Base-by-base conservation (phyloP, 2,797 vertebrate species). In the Masticophis lateralis region DNA sequence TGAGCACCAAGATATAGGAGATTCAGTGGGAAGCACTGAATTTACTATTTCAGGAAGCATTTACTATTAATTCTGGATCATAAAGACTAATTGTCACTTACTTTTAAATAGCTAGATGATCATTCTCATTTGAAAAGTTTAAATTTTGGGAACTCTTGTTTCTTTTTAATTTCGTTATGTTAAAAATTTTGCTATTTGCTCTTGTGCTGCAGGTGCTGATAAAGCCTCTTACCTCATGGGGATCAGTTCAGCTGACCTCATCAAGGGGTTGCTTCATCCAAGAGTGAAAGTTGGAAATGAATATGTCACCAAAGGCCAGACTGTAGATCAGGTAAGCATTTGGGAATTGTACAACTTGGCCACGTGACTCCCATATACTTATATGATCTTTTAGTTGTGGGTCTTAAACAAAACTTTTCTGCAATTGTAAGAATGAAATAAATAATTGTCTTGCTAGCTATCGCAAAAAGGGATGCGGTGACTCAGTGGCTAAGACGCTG, bases 151-250 rank as follows among this genome's bases (percentile, higher is more conserved):
- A 83, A 47, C 10, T 83, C 20, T 25, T 83, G 37, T 43, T 79
- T 79, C 37, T 47, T 83, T 43, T 83, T 25, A 47, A 83, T 47
- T 12, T 25, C 0, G 1, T 47, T 83, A 83, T 5, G 20, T 83
- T 83, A 83, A 47, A 51, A 47, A 47, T 25, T 47, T 83, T 25
- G 79, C 11, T 47, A 47, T 47, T 83, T 53, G 8, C 51, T 53
- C 47, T 47, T 95, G 88, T 63, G 95, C 90, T 88, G 9, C 96
- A 99, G 99, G 98, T 98, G 98, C 98, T n/a, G 99, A 99, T 97
- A 99, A 99, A 96, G 98, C 98, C 89, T 98, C 99, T 13, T 99
- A 99, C 97, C 98, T 99, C 92, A 99, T 99, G 99, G 99, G 99
- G 2, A 98, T 99, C 97, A 99, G 98, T 95, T 99, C 99, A 96